Evolutionary conservation across 2,888 invertebrate genomes (phyloP).

Genomic region (Lochmaea crataegi): DNA sequence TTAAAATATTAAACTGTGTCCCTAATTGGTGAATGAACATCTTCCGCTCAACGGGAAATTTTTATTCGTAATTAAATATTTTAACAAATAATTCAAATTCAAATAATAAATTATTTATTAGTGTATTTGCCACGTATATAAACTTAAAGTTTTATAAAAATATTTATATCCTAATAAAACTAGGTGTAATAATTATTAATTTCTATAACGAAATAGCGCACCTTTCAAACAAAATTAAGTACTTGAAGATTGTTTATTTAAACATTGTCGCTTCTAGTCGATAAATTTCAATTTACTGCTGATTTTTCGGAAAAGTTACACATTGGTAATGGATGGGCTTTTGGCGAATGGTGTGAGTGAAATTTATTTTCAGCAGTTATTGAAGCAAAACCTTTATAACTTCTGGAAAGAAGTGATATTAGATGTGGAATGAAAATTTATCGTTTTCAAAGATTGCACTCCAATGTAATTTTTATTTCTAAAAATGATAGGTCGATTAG

Average conservation of each 20-base stretch:
- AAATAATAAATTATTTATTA: not conserved
- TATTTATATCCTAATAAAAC: slow-evolving; percentile 2
- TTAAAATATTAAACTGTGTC: no score
- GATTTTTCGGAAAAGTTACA: slow-evolving; percentile 19
- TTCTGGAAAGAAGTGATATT: slow-evolving; percentile 15
- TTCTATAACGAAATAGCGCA: not conserved
- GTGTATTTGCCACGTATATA: no score
- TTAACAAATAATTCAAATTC: no score
- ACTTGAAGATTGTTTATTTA: slow-evolving; percentile 10
- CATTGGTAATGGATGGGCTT: slow-evolving; percentile 11
- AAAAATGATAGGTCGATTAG: not conserved
- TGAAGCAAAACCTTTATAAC: slow-evolving; percentile 13
- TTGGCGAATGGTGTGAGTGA: slow-evolving; percentile 12
- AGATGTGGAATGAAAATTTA: slow-evolving; percentile 14
- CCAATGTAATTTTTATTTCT: slow-evolving; percentile 9
- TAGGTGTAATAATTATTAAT: not conserved
- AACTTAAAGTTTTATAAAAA: no score
- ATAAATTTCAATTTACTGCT: slow-evolving; percentile 20
- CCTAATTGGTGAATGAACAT: no score
- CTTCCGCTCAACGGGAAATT: no score
- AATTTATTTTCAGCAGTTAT: slow-evolving; percentile 6
- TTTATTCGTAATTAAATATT: no score
- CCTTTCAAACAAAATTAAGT: slow-evolving; percentile 4
- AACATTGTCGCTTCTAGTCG: slow-evolving; percentile 5
- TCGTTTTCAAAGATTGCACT: slow-evolving; percentile 10